Conservation (phyloP, 2,797 vertebrate genomes). For the Potorous gilbertii region DNA sequence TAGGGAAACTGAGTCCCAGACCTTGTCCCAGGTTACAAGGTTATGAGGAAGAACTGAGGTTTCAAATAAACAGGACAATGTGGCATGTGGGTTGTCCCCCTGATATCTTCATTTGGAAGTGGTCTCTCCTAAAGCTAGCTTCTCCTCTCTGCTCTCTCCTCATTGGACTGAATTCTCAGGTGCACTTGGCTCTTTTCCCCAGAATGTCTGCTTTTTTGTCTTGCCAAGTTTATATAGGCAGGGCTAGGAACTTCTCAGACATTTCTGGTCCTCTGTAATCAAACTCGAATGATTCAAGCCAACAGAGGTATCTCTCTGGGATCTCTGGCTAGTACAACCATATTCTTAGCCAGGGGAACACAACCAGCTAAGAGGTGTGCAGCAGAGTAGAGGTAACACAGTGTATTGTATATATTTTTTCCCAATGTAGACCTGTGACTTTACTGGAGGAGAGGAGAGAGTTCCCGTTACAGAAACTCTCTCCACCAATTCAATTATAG, state of each 20-base stretch:
- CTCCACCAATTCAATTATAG: too few relatives aligned
- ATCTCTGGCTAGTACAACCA: background rate
- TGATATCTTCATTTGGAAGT: background rate
- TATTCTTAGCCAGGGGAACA: background rate
- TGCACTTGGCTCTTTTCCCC: background rate
- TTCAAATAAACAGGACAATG: background rate
- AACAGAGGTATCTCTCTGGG: background rate
- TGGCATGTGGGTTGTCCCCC: background rate
- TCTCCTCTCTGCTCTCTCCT: background rate
- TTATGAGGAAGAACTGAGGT: background rate
- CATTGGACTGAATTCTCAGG: background rate
- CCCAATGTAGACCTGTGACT: too few relatives aligned
- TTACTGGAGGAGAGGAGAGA: too few relatives aligned
- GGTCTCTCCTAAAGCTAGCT: background rate
- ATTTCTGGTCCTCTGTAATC: background rate
- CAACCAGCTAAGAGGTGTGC: too few relatives aligned
- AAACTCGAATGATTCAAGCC: background rate
- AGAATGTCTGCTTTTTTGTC: background rate
- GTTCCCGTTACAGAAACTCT: too few relatives aligned
- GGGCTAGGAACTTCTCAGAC: background rate
- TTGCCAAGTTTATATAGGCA: background rate
- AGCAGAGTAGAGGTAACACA: too few relatives aligned
- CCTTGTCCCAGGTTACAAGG: background rate
- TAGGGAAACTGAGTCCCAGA: background rate
- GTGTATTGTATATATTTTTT: too few relatives aligned